A percentile compares a stretch with the other conserved stretches of the same genome.
Evolutionary conservation across 1,140 invertebrate species (phyloP).

Genomic region (Camponotus pennsylvanicus): DNA sequence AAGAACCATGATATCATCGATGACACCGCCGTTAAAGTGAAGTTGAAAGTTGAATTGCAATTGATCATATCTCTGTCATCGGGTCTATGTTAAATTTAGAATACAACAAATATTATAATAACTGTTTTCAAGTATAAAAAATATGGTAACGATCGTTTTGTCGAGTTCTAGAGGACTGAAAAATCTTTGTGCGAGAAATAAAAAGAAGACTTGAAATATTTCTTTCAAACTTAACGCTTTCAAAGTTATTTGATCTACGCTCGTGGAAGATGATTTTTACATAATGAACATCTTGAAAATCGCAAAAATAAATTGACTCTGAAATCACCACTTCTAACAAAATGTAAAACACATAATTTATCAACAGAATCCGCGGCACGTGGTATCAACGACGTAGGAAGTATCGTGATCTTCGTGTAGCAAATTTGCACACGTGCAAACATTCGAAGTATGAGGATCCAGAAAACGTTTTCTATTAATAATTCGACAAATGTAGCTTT

Average conservation of each 20-base stretch:
- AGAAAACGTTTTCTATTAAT: constrained; percentile 30
- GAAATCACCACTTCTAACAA: neutral
- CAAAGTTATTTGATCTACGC: neutral
- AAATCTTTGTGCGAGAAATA: neutral
- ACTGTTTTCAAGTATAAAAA: too few species aligned
- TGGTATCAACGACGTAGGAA: neutral
- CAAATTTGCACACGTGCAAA: neutral
- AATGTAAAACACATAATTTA: neutral
- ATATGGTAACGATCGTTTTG: neutral
- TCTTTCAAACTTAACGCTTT: neutral
- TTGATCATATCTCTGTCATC: neutral
- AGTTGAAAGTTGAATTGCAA: neutral
- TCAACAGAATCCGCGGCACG: constrained; percentile 16
- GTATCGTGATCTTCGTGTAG: neutral
- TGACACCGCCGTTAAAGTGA: too few species aligned
- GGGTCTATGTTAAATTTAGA: too few species aligned
- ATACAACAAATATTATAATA: too few species aligned
- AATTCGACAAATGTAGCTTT: neutral
- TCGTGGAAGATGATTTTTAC: neutral
- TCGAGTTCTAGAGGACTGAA: neutral
- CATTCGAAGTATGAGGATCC: constrained; percentile 5
- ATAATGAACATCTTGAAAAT: neutral
- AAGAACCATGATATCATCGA: neutral
- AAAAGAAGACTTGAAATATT: neutral
- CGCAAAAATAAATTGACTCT: neutral